These are phyloP conservation scores for Pseudachorutes palmiensis DNA, from an alignment of 1,140 invertebrate species.

Conservation along the genomic window DNA sequence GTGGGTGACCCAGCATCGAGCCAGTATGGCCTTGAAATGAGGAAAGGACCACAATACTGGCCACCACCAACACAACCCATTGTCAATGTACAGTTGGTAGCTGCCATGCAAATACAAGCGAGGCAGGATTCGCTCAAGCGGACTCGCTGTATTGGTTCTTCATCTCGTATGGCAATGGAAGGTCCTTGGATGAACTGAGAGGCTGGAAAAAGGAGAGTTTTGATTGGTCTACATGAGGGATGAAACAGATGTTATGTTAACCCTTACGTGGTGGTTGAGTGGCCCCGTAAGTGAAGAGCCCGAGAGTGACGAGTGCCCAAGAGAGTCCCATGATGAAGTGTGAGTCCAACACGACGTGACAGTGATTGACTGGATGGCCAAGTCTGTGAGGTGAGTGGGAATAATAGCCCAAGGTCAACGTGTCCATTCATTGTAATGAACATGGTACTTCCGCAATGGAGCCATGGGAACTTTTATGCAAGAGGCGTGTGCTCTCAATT, in stretches of 20 bases:
- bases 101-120: slow-evolving; percentile 35
- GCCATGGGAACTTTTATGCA: not conserved
- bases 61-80: slow-evolving; percentile 30
- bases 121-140: slow-evolving; percentile 34
- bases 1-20: slow-evolving; percentile 31
- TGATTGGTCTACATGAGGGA: not conserved
- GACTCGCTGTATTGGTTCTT: not conserved
- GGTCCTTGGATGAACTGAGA: not conserved
- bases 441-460: not conserved
- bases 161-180: not conserved
- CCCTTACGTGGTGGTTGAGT: not conserved
- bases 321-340: not conserved
- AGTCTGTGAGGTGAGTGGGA: not conserved
- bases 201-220: not conserved
- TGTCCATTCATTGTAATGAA: not conserved
- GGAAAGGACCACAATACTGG: slow-evolving; percentile 34
- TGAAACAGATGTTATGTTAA: not conserved
- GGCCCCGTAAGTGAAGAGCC: not conserved
- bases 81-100: slow-evolving; percentile 33
- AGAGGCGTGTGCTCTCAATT: not conserved
- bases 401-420: not conserved
- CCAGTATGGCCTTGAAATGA: slow-evolving; percentile 35
- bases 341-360: not conserved
- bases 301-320: not conserved
- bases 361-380: not conserved